Base-by-base conservation (phyloP, 2,888 invertebrate genomes). In the Volucella zonaria region DNA sequence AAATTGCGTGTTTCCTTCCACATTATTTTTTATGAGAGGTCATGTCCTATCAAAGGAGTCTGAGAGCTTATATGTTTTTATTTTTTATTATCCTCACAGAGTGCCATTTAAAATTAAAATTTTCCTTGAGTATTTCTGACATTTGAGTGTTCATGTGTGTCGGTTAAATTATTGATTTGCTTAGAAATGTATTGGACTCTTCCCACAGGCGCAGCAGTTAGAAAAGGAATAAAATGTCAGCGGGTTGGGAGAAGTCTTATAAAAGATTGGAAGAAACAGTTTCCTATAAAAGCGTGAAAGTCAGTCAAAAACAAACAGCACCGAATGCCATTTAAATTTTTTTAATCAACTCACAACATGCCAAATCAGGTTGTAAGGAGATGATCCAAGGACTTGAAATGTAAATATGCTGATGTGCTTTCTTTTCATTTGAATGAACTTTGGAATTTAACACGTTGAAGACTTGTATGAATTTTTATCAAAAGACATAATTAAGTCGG, bases 101-200 rank as follows among this genome's bases (percentile, higher is more conserved):
- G n/a, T 62, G 18, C 6, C 45, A 68, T 68, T 56, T 68, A 23
- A n/a, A 56, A 68, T 68, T 43, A 11, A 56, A 68, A 68, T 56
- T 31, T 47, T 8, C 15, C 1, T 3, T 45, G 8, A 15, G 8
- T 43, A 31, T 31, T 47, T 31, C 45, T n/a, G n/a, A 23, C 47
- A 11, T 23, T 45, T 31, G 4, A 14, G 61, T 31, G 10, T 31
- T 38, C 61, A 23, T 18, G 8, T 47, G 61, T 31, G 12, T 31
- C 15, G 11, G 40, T 14, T 45, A 56, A 68, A 56, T 68, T 68
- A 68, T 68, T 68, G 68, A 68, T 68, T 68, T 68, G 31, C 31
- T 38, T 38, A 47, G n/a, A 68, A 68, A 45, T 45, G 6, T 56
- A 45, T 56, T 42, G 11, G 42, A 11, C 15, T 38, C n/a, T n/a